These are phyloP conservation scores for Tetheella fluctuosa DNA, from an alignment of 2,888 invertebrate genomes.

Conservation along the genomic window DNA sequence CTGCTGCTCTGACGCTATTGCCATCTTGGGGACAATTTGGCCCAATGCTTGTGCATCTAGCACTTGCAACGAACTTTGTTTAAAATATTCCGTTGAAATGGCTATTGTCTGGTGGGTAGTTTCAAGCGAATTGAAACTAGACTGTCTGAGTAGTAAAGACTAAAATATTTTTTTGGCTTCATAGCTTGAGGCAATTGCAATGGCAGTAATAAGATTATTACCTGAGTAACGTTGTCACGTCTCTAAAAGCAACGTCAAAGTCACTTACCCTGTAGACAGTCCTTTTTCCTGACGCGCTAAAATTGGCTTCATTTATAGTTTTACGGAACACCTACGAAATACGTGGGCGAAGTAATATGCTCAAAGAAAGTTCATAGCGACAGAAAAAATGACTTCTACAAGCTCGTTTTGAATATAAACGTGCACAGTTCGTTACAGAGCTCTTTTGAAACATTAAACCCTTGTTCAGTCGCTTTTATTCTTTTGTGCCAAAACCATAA, in stretches of 20 bases:
- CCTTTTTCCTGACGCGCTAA: not conserved
- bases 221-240: not conserved
- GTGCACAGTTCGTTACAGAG: constrained; percentile 45
- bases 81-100: constrained; percentile 53
- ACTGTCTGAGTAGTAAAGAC: constrained; percentile 5
- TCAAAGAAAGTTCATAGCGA: constrained; percentile 31
- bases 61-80: constrained; percentile 58
- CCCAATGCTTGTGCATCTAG: constrained; percentile 66
- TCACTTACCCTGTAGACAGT: not conserved
- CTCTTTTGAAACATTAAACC: constrained; percentile 55
- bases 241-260: not conserved
- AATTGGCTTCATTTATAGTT: constrained; percentile 29
- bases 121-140: constrained; percentile 39
- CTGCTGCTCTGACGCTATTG: constrained; percentile 63
- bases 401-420: constrained; percentile 32
- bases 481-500: constrained; percentile 29
- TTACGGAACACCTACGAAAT: constrained; percentile 18
- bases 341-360: constrained; percentile 18
- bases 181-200: not conserved
- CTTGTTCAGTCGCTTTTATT: constrained; percentile 46
- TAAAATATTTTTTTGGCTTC: not conserved
- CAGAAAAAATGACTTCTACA: constrained; percentile 26
- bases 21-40: constrained; percentile 79
- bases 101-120: constrained; percentile 32
- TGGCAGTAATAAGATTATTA: not conserved